Evolutionary conservation across 2,888 invertebrate genomes (phyloP), one percentile per base, ranked within the genome.

Genomic region (Spicauda simplicius): DNA sequence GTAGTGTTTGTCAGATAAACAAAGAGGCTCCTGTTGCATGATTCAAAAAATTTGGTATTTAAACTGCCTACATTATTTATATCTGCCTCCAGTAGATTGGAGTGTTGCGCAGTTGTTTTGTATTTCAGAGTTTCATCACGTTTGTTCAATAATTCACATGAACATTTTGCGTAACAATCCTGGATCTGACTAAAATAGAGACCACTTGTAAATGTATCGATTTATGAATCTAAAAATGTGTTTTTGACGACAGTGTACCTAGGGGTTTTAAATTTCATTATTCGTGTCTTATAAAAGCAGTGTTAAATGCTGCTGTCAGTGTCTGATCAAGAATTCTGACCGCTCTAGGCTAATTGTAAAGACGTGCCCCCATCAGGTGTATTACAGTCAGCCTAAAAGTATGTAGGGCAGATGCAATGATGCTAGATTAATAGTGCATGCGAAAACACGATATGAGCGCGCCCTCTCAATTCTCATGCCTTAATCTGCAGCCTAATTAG

Each of bases 11-110:
- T 14, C 18, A 52, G 45, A 68, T 64, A 67, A 67, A 61, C 55
- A 25, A 61, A 67, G 30, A 80, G 74, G 74, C 62, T 64, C 63
- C 69, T 76, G 72, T 83, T 85, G 79, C 80, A 82, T 79, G 76
- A 84, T 83, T 82, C 82, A 84, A 72, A 67, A 71, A 73, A 83
- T 84, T 87, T 86, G 81, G 77, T 84, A 85, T 85, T 86, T 80
- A 83, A 81, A 85, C 76, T 72, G 61, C 56, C 72, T 86, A 76
- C 82, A 85, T 87, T 77, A 86, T 87, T 85, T 14, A 41, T 41
- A 41, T 12, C 14, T 41, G 41, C 41, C 41, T 2, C 41, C 81
- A 87, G 67, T 64, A 74, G 71, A 62, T 71, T 69, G 69, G 67
- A 68, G 71, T 78, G 77, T 79, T 82, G 83, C 82, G 82, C 79